Evolutionary conservation across 2,888 invertebrate genomes (phyloP).

Genomic region (Caenorhabditis sp.): DNA sequence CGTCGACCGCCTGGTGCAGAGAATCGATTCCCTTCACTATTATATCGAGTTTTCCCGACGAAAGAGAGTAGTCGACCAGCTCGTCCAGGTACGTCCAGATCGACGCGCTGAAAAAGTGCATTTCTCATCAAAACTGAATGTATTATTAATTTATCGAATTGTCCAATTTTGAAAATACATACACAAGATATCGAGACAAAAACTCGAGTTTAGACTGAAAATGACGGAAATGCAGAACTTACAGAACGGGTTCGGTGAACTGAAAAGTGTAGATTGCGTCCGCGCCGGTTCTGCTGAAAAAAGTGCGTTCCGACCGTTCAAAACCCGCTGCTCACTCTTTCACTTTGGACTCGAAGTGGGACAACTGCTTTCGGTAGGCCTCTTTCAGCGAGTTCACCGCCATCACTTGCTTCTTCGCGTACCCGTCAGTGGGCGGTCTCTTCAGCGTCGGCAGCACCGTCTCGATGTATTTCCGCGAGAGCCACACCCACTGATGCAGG

Average conservation of each 20-base stretch:
- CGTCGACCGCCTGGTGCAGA: constrained; percentile 12
- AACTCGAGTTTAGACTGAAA: too few species aligned
- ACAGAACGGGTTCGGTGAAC: constrained; percentile 39
- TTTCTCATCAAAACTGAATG: too few species aligned
- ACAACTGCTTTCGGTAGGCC: constrained; percentile 9
- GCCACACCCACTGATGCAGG: constrained; percentile 30
- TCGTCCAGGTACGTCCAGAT: constrained; percentile 28
- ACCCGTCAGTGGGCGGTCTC: background rate
- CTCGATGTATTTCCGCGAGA: constrained; percentile 19
- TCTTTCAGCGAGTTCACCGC: constrained; percentile 27
- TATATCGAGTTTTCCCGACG: background rate
- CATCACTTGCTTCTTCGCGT: constrained; percentile 14
- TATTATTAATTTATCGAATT: too few species aligned
- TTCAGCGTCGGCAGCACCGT: constrained; percentile 7
- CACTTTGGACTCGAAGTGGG: background rate
- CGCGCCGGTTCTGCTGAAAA: too few species aligned
- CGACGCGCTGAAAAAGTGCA: constrained; percentile 21
- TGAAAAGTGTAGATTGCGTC: constrained; percentile 23
- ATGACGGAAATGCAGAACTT: background rate
- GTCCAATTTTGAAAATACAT: too few species aligned
- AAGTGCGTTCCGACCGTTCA: too few species aligned
- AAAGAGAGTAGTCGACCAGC: constrained; percentile 13
- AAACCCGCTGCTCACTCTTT: constrained; percentile 20
- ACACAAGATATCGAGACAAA: too few species aligned
- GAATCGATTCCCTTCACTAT: constrained; percentile 15